Base-by-base conservation (phyloP, 2,797 vertebrate genomes). In the Sebastiscus tertius region DNA sequence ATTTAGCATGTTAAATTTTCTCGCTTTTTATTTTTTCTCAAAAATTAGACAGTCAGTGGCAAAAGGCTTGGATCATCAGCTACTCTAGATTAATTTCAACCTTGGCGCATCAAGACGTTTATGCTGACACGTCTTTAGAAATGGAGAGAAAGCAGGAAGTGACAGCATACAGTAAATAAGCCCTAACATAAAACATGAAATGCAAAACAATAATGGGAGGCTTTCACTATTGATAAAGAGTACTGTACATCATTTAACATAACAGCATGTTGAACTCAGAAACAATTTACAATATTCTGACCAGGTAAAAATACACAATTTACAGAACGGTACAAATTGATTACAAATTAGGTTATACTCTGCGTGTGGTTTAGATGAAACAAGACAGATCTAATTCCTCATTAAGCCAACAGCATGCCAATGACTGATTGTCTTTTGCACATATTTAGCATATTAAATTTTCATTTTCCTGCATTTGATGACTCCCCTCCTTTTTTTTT, bases 61-160 rank as follows among this genome's bases (percentile, higher is more conserved):
- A 49, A 49, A 27, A 42, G 10, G 7, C 24, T 60, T 59, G 36
- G 14, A 60, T 61, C 42, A 71, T 20, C 54, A 54, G 24, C 29
- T 39, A 16, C 27, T 60, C 67, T 72, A 61, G 49, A 76, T 24
- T 52, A 14, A 52, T 60, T 76, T 71, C 66, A 75, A 59, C 59
- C 72, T 46, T 80, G 64, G 46, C 26, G 2, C 64, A 68, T 74
- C 26, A n/a, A 24, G n/a, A 75, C 56, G 46, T 56, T 69, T 75
- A 69, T 75, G 52, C 33, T 63, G 33, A 36, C 12, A 5, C 1
- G 1, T 63, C 12, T 39, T 12, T 22, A 39, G 33, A 63, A 63
- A 36, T 63, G 8, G 18, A 36, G 1, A 69, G 74, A 22, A 33
- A 58, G 49, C 58, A 62, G 9, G 65, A 61, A 26, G 42, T 55